Conservation (phyloP, 2,797 vertebrate species). For the Pipistrellus kuhlii region DNA sequence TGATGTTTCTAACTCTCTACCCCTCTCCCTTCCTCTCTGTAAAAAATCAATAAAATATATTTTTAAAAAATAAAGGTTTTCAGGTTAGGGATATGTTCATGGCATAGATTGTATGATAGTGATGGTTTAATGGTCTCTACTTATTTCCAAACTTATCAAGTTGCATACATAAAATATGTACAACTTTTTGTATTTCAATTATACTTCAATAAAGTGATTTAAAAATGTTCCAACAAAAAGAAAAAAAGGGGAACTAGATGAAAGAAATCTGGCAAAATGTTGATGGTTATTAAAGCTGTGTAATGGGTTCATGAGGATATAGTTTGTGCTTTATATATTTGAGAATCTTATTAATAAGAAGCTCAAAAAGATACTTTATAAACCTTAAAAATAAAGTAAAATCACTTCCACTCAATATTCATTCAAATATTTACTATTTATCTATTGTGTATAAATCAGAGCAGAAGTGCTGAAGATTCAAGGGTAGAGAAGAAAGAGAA, state of each 20-base stretch:
- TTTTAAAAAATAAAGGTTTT: not conserved
- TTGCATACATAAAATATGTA: not conserved
- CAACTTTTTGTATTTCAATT: not conserved
- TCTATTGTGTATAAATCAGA: not conserved
- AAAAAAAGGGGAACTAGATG: not conserved
- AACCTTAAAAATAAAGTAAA: constrained; percentile 44
- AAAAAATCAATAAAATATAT: too few species aligned
- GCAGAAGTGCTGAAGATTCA: not conserved
- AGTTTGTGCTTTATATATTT: constrained; percentile 24
- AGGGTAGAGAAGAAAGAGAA: not conserved
- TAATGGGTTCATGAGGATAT: not conserved
- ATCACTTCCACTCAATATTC: not conserved
- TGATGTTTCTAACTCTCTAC: too few species aligned
- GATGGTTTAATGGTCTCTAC: not conserved
- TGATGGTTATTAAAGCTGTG: not conserved
- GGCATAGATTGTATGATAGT: not conserved
- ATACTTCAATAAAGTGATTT: not conserved
- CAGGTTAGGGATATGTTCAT: not conserved
- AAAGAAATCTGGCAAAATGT: constrained; percentile 40
- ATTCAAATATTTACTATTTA: constrained; percentile 12
- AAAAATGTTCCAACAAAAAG: not conserved
- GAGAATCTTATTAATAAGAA: constrained; percentile 39
- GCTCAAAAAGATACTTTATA: not conserved
- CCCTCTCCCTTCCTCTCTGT: too few species aligned
- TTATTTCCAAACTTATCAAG: not conserved